Evolutionary conservation across 2,797 vertebrate genomes (phyloP).

Genomic region (Hafferia zeledoni): DNA sequence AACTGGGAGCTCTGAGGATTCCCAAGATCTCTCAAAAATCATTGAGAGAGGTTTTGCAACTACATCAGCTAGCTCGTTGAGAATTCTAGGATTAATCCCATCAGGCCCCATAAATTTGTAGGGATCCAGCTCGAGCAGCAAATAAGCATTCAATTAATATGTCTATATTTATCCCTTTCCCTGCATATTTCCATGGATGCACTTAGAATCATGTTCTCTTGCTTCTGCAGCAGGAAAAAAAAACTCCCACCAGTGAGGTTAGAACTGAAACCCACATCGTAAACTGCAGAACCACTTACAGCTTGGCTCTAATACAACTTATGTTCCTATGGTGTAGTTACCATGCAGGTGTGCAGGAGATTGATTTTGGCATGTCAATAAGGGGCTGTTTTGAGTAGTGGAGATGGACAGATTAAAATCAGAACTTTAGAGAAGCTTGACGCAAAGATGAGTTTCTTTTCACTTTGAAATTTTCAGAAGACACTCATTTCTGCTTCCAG

Average conservation of each 20-base stretch:
- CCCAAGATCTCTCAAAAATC: background rate
- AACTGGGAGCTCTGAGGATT: background rate
- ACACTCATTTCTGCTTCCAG: background rate
- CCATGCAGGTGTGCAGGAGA: background rate
- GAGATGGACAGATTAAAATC: background rate
- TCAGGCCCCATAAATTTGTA: background rate
- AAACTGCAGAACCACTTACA: background rate
- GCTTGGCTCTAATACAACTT: background rate
- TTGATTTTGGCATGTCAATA: background rate
- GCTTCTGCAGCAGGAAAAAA: background rate
- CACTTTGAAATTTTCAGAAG: background rate
- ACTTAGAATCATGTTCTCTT: background rate
- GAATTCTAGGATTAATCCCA: background rate
- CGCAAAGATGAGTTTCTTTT: background rate
- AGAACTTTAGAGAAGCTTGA: background rate
- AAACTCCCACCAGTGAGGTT: background rate
- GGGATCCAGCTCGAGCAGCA: background rate
- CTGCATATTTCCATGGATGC: background rate
- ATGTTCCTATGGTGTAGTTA: background rate
- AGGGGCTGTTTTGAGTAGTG: background rate
- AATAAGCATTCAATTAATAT: background rate
- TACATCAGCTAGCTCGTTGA: background rate
- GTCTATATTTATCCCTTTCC: background rate
- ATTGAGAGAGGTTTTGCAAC: background rate
- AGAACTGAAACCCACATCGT: background rate